Evolutionary conservation across 2,113 vertebrate genomes (phyloP).

Genomic region (Gavia stellata): DNA sequence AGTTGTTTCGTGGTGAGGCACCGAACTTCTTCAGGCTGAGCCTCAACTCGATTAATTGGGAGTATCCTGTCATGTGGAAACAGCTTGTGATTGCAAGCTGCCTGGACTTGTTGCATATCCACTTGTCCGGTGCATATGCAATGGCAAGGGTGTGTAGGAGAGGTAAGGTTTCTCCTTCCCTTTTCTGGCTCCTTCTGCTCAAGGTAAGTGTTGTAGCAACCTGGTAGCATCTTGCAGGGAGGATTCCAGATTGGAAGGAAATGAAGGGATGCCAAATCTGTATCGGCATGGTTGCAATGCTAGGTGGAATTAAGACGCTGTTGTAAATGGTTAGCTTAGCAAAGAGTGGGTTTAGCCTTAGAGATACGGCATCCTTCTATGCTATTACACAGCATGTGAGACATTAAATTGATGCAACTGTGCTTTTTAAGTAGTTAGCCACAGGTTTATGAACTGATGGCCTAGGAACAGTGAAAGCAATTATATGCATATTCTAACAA

Average conservation of each 20-base stretch:
- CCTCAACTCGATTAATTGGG: neutral
- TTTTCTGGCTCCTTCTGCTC: neutral
- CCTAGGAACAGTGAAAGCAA: neutral
- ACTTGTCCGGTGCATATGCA: neutral
- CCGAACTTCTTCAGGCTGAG: neutral
- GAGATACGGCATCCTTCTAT: neutral
- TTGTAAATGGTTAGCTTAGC: neutral
- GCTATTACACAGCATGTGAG: neutral
- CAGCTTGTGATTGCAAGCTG: neutral
- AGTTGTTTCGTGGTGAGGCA: neutral
- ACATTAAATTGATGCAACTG: neutral
- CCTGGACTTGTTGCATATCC: neutral
- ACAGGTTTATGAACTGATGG: neutral
- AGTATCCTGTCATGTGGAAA: neutral
- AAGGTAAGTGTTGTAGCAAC: neutral
- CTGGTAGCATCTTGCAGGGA: neutral
- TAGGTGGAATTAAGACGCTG: neutral
- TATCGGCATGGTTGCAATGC: rapidly evolving
- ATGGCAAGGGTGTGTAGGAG: neutral
- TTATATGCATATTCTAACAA: neutral
- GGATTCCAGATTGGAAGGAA: neutral
- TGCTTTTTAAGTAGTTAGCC: neutral
- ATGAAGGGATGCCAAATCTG: neutral
- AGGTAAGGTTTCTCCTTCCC: neutral
- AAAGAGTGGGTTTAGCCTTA: neutral